Conservation (phyloP, 2,888 invertebrate species). For the Drosophila dives region DNA sequence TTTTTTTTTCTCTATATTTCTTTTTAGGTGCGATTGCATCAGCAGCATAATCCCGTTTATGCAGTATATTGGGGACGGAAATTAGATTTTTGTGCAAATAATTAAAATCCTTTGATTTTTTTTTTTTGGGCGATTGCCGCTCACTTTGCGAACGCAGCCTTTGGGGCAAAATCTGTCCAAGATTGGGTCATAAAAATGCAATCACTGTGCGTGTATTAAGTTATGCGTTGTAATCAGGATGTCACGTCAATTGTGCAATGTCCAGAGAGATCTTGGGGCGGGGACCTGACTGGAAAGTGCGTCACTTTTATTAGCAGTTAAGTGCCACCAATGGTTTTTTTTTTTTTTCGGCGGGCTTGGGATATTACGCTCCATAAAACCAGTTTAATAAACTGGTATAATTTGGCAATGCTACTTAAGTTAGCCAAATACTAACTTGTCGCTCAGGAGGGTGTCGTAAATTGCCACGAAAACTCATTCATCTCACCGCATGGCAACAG, state of each 20-base stretch:
- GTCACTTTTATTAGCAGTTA: constrained; percentile 35
- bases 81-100: constrained; percentile 71
- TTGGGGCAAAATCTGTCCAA: constrained; percentile 33
- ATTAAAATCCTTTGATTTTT: constrained; percentile 70
- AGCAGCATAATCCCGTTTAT: constrained; percentile 29
- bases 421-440: constrained; percentile 1
- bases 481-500: constrained; percentile 7
- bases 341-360: constrained; percentile 29
- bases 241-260: constrained; percentile 73
- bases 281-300: constrained; percentile 55
- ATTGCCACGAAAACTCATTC: background rate
- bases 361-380: constrained; percentile 51
- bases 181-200: constrained; percentile 61
- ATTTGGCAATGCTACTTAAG: constrained; percentile 50
- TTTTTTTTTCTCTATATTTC: constrained; percentile 4
- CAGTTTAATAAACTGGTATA: constrained; percentile 62
- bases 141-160: constrained; percentile 52
- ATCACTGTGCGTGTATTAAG: constrained; percentile 68
- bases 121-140: constrained; percentile 38
- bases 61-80: constrained; percentile 57
- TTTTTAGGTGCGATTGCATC: constrained; percentile 34
- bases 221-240: constrained; percentile 59
- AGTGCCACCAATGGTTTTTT: background rate
- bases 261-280: constrained; percentile 20
- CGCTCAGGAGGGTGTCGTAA: constrained; percentile 18